Evolutionary conservation across 2,888 invertebrate species (phyloP).

Genomic region (Limenitis camilla): DNA sequence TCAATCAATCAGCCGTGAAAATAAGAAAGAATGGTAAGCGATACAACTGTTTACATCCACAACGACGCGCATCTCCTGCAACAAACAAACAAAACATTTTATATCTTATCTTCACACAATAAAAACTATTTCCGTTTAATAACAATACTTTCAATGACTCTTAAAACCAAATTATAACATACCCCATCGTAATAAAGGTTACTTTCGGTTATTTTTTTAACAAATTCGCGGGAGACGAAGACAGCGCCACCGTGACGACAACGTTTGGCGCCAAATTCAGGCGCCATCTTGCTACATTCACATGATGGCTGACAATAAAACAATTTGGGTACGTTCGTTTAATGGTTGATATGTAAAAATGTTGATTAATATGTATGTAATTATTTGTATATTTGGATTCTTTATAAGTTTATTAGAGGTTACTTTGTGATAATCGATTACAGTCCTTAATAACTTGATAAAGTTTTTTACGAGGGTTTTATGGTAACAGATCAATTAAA

Average conservation of each 20-base stretch:
- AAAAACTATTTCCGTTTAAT: constrained; percentile 14
- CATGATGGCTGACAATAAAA: constrained; percentile 60
- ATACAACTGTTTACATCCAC: constrained; percentile 30
- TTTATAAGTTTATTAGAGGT: neutral
- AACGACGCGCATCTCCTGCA: constrained; percentile 23
- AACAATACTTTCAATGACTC: constrained; percentile 1
- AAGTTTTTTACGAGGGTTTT: no score
- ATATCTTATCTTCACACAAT: neutral
- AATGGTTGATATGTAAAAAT: constrained; percentile 20
- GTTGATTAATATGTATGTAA: constrained; percentile 15
- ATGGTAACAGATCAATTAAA: no score
- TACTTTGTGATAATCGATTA: no score
- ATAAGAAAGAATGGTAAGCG: constrained; percentile 27
- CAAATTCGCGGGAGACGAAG: constrained; percentile 22
- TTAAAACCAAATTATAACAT: constrained; percentile 4
- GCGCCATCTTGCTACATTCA: constrained; percentile 56
- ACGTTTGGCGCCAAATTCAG: constrained; percentile 56
- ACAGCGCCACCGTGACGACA: constrained; percentile 33
- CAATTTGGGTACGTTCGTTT: constrained; percentile 42
- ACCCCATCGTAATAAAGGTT: constrained; percentile 15
- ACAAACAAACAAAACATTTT: no score
- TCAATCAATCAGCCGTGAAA: constrained; percentile 30
- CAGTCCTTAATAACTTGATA: no score
- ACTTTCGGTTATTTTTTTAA: constrained; percentile 19
- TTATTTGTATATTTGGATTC: neutral